Percentiles rank a stretch among this genome's conserved stretches.
Evolutionary conservation across 2,888 invertebrate genomes (phyloP).

Genomic region (Nomada goodeniana): DNA sequence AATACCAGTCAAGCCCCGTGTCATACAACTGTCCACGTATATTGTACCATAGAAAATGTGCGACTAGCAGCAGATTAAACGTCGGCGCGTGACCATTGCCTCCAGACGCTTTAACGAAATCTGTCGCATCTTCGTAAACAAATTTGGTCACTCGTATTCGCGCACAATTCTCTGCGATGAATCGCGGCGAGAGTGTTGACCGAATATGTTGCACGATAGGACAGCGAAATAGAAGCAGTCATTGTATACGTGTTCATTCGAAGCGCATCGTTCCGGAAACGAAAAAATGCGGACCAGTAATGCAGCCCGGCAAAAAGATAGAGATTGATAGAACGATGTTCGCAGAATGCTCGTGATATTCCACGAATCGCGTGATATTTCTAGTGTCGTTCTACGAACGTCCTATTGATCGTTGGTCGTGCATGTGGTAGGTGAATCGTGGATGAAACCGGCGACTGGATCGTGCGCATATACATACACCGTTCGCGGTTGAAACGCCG

Average conservation of each 20-base stretch:
- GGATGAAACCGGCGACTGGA: constrained; percentile 4
- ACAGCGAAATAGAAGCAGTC: constrained; percentile 7
- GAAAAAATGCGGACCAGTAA: constrained; percentile 52
- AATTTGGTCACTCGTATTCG: too few relatives aligned
- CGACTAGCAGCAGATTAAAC: neutral
- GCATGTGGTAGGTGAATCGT: constrained; percentile 31
- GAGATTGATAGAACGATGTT: constrained; percentile 48
- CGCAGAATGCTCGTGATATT: constrained; percentile 53
- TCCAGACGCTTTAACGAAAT: too few relatives aligned
- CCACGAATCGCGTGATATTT: constrained; percentile 57
- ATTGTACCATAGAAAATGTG: neutral
- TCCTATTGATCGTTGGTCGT: constrained; percentile 27
- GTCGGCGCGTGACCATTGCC: too few relatives aligned
- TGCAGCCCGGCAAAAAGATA: constrained; percentile 24
- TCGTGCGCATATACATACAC: neutral
- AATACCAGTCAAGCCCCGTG: neutral
- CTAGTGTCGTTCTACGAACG: constrained; percentile 56
- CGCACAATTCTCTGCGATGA: too few relatives aligned
- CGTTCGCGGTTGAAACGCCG: neutral
- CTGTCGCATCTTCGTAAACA: too few relatives aligned
- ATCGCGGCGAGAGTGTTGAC: neutral
- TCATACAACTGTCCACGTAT: too few relatives aligned
- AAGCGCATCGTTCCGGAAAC: constrained; percentile 57
- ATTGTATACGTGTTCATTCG: constrained; percentile 17
- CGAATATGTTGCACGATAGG: neutral